Evolutionary conservation across 2,888 invertebrate genomes (phyloP).

Genomic region (Melanophora roralis): DNA sequence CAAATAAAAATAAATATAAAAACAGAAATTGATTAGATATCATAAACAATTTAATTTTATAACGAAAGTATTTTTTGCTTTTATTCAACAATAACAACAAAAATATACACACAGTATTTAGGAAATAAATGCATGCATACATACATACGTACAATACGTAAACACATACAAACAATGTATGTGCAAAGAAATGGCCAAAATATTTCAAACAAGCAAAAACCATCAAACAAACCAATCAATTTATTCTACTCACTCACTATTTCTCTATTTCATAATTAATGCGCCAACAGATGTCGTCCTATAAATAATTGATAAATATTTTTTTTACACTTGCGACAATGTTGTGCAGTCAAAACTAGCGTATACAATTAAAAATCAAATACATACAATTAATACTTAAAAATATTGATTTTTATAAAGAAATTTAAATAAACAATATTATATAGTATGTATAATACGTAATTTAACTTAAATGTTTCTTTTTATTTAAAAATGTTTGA

Average conservation of each 20-base stretch:
- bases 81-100: slow-evolving; percentile 1
- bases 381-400: slow-evolving; percentile 9
- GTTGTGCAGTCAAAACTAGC: slow-evolving; percentile 9
- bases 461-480: neutral
- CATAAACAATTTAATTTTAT: slow-evolving; percentile 32
- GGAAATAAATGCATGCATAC: slow-evolving; percentile 1
- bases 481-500: neutral
- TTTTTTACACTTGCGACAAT: slow-evolving; percentile 13
- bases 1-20: slow-evolving; percentile 58
- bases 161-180: too few relatives aligned
- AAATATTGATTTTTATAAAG: slow-evolving; percentile 30
- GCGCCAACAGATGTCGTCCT: neutral
- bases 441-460: slow-evolving; percentile 1
- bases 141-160: too few relatives aligned
- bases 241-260: neutral
- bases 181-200: slow-evolving; percentile 1
- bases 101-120: neutral
- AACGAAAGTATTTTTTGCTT: slow-evolving; percentile 23
- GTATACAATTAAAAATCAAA: neutral
- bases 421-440: slow-evolving; percentile 27
- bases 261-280: neutral
- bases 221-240: neutral
- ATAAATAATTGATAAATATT: slow-evolving; percentile 8
- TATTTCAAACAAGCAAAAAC: neutral
- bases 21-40: slow-evolving; percentile 51